Evolutionary conservation across 2,888 invertebrate genomes (phyloP), one percentile per base, ranked within the genome.

Genomic region (Odontocerum albicorne): DNA sequence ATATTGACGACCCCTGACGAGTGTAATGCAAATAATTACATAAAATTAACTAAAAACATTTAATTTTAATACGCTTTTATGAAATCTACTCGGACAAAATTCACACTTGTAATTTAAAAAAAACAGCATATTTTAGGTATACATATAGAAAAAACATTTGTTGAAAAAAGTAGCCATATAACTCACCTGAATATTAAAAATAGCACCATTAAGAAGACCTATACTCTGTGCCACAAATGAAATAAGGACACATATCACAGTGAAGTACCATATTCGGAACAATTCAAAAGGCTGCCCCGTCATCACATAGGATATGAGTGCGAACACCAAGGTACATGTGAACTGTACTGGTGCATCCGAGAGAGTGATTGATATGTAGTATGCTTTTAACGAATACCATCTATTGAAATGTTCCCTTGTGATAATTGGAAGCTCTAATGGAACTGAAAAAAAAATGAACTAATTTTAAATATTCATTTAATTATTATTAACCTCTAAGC

Each of bases 311-410:
- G 92, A 88, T 44, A 93, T 84, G 53, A 82, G 69, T 4, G 88
- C 84, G 66, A 92, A 96, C 4, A 84, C 70, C 7, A 89, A 69
- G 0, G 92, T 91, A 64, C 87, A 88, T 16, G 86, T 70, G 0
- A 87, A 72, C 76, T 92, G 93, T 60, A 88, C 85, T 1, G 93
- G 95, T 63, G 95, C 75, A 66, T 93, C 91, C 0, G 91, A 85
- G 44, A 89, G 70, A 3, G 90, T 84, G 40, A 88, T 86, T 7
- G 92, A 88, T 15, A 87, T 70, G 67, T 90, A 94, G 71, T 91
- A 92, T 0, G 92, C 87, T 43, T 87, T 85, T 2, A 92, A 73
- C 15, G 90, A 89, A 72, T 94, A 94, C 94, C 93, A 94, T 54
- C 91, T 84, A 72, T 94, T 94, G 65, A 92, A 88, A 67, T 92